Base-by-base conservation (phyloP, 2,797 vertebrate genomes). In the Anguilla anguilla region DNA sequence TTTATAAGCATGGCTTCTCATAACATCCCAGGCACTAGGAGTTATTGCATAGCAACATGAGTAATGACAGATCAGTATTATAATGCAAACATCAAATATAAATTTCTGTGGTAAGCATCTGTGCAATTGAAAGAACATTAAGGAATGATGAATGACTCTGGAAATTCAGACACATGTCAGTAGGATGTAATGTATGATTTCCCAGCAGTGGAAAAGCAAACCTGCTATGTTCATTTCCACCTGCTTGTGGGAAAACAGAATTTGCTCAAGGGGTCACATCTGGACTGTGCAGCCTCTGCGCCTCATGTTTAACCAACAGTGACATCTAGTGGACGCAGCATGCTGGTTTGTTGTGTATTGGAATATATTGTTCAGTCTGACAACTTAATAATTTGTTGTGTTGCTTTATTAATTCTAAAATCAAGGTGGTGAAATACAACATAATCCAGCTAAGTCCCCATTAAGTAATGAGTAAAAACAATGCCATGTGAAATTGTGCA, bases 271-370 rank as follows among this genome's bases (percentile, higher is more conserved):
- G 77, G 22, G n/a, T 57, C 74, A 79, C 22, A 87, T 87, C 74
- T 61, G 86, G 59, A 11, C 25, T 28, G 35, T 17, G 43, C 61
- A 87, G 43, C n/a, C 9, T 81, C 55, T 83, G n/a, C 39, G 35
- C n/a, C 81, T 25, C 17, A 87, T 51, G 49, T 87, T 82, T 49
- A 67, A 81, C 59, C 39, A 61, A 87, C 64, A 55, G 79, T 84
- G 82, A 84, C 81, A 84, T 87, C 86, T 87, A 84, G 86, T 87
- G 86, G 86, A 87, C 28, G 9, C 19, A 82, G 9, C 43, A 49
- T 46, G 79, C 19, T 51, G 7, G 25, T 82, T 46, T 25, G 79
- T 31, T 51, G 19, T n/a, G 22, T 11, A n/a, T 28, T 49, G 39
- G 13, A 79, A 79, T 39, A 3, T 72, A 13, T 39, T 79, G 74